Evolutionary conservation across 1,140 invertebrate species (phyloP), one percentile per base, ranked within the genome.

Genomic region (Antheraea pernyi): DNA sequence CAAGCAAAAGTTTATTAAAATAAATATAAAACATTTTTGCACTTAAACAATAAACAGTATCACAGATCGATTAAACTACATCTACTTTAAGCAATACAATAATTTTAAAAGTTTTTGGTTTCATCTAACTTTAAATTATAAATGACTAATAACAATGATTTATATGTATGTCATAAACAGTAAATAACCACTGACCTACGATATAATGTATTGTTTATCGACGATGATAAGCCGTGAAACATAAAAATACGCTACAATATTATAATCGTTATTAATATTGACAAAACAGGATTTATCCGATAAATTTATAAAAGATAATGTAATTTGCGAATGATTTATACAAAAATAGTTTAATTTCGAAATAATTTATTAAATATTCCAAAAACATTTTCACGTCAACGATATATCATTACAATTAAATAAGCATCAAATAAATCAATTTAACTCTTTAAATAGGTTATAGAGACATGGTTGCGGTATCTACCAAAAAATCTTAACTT

Each of bases 31-130:
- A 63, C 9, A 63, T 63, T 37, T 37, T 8, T 61, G 30, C 22
- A 63, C 61, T 37, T 63, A 63, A 71, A 30, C 42, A 65, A 71
- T 65, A 71, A 65, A 67, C 37, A 53, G 53, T 71, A 71, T 71
- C 70, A 71, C 70, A 71, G 70, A 71, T 67, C 65, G 65, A 36
- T 37, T 8, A 37, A 63, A 63, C 13, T 63, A 63, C 22, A 63
- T 37, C 37, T 22, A 61, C 13, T 61, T 61, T 61, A 22, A 22
- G 22, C 11, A 13, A 6, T 16, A 53, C 46, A 16, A 53, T 53
- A 53, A n/a, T n/a, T n/a, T 42, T 42, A 4, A 10, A 42, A 53
- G 46, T 13, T n/a, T 9, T 53, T 53, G 5, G 13, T 53, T 53
- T 13, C 13, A 53, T 16, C 5, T 16, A 53, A 11, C 0, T 13